Base-by-base conservation (phyloP, 2,888 invertebrate species). In the Parthenolecanium corni region DNA sequence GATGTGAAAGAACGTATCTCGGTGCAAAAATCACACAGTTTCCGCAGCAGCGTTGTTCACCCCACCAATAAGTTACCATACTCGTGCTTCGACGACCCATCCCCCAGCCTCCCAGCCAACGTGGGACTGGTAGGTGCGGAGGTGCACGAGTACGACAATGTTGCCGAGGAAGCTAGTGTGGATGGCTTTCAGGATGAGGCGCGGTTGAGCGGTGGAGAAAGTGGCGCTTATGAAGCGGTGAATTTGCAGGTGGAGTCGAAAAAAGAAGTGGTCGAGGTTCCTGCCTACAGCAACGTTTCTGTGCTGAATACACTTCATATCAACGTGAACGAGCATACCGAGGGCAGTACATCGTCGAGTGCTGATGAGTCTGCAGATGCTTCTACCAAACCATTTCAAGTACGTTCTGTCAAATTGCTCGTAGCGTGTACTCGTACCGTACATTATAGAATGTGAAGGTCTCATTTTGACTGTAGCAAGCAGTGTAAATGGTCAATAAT, bases 21-120 rank as follows among this genome's bases (percentile, higher is more conserved):
- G 11, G 79, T 85, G 23, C 79, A 82, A 56, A 86, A 86, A 71
- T 83, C 85, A 2, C 83, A 84, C 67, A 86, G 85, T 70, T 85
- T 86, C 73, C 80, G 82, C 31, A 64, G 57, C 16, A 65, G 64
- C 40, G 58, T 56, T 24, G 5, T 6, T 73, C 80, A 82, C 31
- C 64, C 53, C 18, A 64, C 63, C 44, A 56, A 64, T 21, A 49
- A 61, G 47, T 65, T 54, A 62, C 66, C 36, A 18, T 66, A 64
- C 56, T 46, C 23, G 14, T 52, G 40, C 23, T 54, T 51, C 44
- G 64, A 63, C 18, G 51, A 65, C 40, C 49, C 57, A n/a, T 6
- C 5, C 9, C 58, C 57, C 40, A 65, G 66, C 44, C 38, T 62
- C 25, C 57, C 63, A 18, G 42, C 57, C 1, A 52, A 63, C 46